phyloP scores from a whole-genome alignment of 1,140 invertebrate genomes.

The Rhysida immarginata region DNA sequence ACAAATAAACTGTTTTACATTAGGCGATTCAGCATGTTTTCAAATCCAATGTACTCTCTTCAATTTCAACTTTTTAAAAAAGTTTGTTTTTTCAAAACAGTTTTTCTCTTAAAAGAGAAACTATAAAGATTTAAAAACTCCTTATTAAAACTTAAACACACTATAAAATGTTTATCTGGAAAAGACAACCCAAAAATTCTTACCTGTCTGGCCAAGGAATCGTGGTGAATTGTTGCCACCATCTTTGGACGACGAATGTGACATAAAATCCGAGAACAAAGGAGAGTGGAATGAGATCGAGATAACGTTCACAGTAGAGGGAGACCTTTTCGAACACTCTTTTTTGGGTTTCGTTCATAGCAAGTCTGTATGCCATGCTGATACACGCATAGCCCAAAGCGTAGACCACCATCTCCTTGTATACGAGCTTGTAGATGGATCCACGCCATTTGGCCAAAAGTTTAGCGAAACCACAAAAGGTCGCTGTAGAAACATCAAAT shows the following conservation, averaged over 20 bases:
- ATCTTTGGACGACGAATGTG: conserved; percentile 23
- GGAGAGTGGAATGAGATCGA: conserved; percentile 22
- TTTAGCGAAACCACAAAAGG: conserved; percentile 21
- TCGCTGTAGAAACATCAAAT: conserved; percentile 19
- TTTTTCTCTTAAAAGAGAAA: too few relatives aligned
- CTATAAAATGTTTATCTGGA: too few relatives aligned
- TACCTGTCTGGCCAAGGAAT: conserved; percentile 25
- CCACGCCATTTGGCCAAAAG: conserved; percentile 22
- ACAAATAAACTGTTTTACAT: too few relatives aligned
- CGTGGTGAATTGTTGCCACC: conserved; percentile 24
- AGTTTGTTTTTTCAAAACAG: too few relatives aligned
- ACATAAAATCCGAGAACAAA: conserved; percentile 28
- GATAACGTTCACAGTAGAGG: conserved; percentile 22
- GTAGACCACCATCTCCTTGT: conserved; percentile 23
- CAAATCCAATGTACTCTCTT: too few relatives aligned
- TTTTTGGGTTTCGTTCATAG: conserved; percentile 20
- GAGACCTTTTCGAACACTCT: conserved; percentile 22
- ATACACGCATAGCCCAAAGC: conserved; percentile 16
- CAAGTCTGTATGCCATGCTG: conserved; percentile 18
- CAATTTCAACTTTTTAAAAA: too few relatives aligned
- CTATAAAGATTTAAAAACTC: too few relatives aligned
- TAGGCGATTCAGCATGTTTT: too few relatives aligned
- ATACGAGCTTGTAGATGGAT: conserved; percentile 25
- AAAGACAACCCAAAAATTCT: too few relatives aligned
- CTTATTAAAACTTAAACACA: too few relatives aligned